Conservation (phyloP, 2,888 invertebrate genomes). For the Drosophila pseudotakahashii region DNA sequence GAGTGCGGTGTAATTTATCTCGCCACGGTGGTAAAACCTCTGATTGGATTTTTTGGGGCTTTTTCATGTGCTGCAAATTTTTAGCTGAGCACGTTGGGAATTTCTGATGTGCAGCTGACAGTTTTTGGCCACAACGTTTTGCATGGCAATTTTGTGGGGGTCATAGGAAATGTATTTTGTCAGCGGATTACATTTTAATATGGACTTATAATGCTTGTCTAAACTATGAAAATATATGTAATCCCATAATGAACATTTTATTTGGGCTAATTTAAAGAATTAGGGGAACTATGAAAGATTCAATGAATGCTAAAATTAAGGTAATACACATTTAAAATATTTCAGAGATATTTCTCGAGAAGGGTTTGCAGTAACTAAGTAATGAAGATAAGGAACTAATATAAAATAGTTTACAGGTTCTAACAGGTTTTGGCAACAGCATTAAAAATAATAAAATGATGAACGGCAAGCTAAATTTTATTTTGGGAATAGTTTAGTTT, state of each 20-base stretch:
- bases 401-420: too few relatives aligned
- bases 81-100: slow-evolving; percentile 8
- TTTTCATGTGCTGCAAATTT: slow-evolving; percentile 40
- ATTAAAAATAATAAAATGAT: too few relatives aligned
- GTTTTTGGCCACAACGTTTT: slow-evolving; percentile 38
- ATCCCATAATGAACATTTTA: slow-evolving; percentile 21
- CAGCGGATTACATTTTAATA: slow-evolving; percentile 38
- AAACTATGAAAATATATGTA: slow-evolving; percentile 21
- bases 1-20: slow-evolving; percentile 62
- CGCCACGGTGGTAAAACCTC: slow-evolving; percentile 47
- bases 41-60: slow-evolving; percentile 64
- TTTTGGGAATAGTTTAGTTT: too few relatives aligned
- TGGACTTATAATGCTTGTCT: slow-evolving; percentile 6
- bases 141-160: slow-evolving; percentile 20
- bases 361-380: too few relatives aligned
- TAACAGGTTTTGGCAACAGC: too few relatives aligned
- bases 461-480: too few relatives aligned
- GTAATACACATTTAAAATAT: too few relatives aligned
- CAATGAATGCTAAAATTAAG: too few relatives aligned
- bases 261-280: neutral
- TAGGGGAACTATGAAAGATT: too few relatives aligned
- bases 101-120: slow-evolving; percentile 46
- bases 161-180: slow-evolving; percentile 18
- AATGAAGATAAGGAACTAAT: too few relatives aligned
- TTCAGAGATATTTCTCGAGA: too few relatives aligned